Evolutionary conservation across 2,797 vertebrate genomes (phyloP), one percentile per base, ranked within the genome.

Genomic region (Erpetoichthys calabaricus): DNA sequence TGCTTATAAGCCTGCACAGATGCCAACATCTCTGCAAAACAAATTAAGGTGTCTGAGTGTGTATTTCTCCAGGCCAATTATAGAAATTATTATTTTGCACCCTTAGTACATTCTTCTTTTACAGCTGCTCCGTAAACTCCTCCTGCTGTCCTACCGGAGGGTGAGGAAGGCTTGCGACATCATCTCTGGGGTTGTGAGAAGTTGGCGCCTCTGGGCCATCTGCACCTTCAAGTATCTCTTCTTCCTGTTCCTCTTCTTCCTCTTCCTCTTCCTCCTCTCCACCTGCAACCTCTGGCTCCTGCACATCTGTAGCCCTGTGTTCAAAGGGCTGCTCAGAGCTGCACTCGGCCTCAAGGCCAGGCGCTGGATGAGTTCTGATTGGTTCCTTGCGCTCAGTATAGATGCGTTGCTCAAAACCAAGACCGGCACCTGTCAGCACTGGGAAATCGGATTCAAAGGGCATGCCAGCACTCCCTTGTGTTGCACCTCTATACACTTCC

Each of bases 391-490:
- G 83, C 57, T 96, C 94, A 0, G 84, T 77, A 52, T 88, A 96
- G 74, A 94, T 80, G 58, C 89, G 81, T 72, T 91, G 93, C 78
- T 95, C 92, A 42, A 96, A 83, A 58, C 73, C 77, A 64, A 86
- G 82, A 1, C 80, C 73, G 0, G 80, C 53, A 1, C 60, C 60
- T 3, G 86, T 58, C 53, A 73, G 61, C 5, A 64, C 68, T 57
- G 92, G 91, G 76, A 95, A 94, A 47, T 96, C 94, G 0, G 88
- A 63, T 64, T 99, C 94, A n/a, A 94, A 87, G 47, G 88, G 71
- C 60, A 86, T 77, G 3, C 3, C 47, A 49, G 47, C 47, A 25
- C 25, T 25, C 7, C 47, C 47, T 7, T 7, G 47, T 4, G n/a
- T 64, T 2, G 62, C 64, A 8, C 64, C 78, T 53, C 94, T 92